Base-by-base conservation (phyloP, 2,888 invertebrate genomes). In the Pasiphila rectangulata region DNA sequence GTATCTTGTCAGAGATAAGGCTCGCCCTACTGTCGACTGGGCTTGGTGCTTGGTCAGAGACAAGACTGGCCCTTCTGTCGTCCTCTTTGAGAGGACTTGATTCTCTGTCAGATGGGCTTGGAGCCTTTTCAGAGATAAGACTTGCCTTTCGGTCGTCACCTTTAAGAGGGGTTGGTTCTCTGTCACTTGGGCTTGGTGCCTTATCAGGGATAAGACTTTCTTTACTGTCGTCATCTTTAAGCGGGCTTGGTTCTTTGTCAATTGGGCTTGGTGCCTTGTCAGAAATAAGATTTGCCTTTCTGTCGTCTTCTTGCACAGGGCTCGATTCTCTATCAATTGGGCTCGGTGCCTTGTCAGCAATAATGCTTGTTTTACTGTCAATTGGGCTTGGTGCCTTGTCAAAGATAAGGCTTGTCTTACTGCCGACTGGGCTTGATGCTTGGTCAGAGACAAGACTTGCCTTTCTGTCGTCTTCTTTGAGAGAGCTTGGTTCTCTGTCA, bases 1-100 rank as follows among this genome's bases (percentile, higher is more conserved):
- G n/a, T n/a, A n/a, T n/a, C n/a, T n/a, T n/a, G n/a, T n/a, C n/a
- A n/a, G n/a, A n/a, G n/a, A n/a, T n/a, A n/a, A n/a, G n/a, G n/a
- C n/a, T n/a, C n/a, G n/a, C n/a, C n/a, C 12, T 24, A 24, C 29
- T 37, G 15, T 36, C 16, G 4, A 47, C 15, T 9, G 47, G 44
- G 20, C 37, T 44, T 4, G 38, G 34, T 4, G 12, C 21, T 23
- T 61, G 62, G 1, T 59, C 55, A 1, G 40, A n/a, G n/a, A n/a
- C n/a, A n/a, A n/a, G n/a, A n/a, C 30, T 44, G 47, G 1, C 10
- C 12, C 25, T 19, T 19, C 3, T n/a, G n/a, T n/a, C n/a, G n/a
- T n/a, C n/a, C n/a, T n/a, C n/a, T n/a, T n/a, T n/a, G n/a, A n/a
- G n/a, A n/a, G n/a, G n/a, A n/a, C n/a, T n/a, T n/a, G n/a, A n/a